phyloP scores from a whole-genome alignment of 1,140 invertebrate species.

The Phocides pigmalion region DNA sequence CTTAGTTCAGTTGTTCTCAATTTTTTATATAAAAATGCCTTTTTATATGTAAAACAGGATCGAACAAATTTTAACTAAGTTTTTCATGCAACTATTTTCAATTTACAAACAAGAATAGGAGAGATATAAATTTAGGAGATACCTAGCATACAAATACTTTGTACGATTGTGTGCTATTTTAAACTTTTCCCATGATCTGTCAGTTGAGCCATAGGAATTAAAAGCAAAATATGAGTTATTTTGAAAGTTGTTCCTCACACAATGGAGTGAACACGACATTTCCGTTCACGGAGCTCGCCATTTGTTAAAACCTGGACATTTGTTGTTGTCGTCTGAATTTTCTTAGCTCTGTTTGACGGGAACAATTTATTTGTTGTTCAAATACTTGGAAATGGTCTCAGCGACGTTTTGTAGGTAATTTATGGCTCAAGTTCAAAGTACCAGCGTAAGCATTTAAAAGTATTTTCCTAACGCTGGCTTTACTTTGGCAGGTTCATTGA shows the following conservation, averaged over 20 bases:
- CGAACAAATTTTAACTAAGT: too few species aligned
- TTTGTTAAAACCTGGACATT: constrained; percentile 34
- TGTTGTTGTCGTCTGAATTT: constrained; percentile 34
- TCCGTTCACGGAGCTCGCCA: constrained; percentile 19
- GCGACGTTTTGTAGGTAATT: constrained; percentile 31
- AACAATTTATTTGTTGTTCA: constrained; percentile 47
- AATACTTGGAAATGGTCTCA: constrained; percentile 39
- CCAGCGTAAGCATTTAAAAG: not conserved
- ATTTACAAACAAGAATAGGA: too few species aligned
- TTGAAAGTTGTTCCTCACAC: constrained; percentile 25
- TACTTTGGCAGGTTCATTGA: not conserved
- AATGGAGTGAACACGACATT: constrained; percentile 31
- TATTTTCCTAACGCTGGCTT: constrained; percentile 20
- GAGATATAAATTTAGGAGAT: too few species aligned
- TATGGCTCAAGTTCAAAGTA: constrained; percentile 28
- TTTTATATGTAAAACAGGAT: too few species aligned
- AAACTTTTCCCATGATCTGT: constrained; percentile 31
- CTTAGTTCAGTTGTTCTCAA: too few species aligned
- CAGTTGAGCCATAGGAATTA: constrained; percentile 7
- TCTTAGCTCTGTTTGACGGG: constrained; percentile 39
- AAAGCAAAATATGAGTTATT: constrained; percentile 33
- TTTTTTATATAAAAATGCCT: too few species aligned
- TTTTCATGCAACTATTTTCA: too few species aligned
- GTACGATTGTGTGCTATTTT: not conserved
- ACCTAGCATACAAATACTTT: too few species aligned